Evolutionary conservation across 2,113 vertebrate genomes (phyloP).

Genomic region (Paramisgurnus dabryanus): DNA sequence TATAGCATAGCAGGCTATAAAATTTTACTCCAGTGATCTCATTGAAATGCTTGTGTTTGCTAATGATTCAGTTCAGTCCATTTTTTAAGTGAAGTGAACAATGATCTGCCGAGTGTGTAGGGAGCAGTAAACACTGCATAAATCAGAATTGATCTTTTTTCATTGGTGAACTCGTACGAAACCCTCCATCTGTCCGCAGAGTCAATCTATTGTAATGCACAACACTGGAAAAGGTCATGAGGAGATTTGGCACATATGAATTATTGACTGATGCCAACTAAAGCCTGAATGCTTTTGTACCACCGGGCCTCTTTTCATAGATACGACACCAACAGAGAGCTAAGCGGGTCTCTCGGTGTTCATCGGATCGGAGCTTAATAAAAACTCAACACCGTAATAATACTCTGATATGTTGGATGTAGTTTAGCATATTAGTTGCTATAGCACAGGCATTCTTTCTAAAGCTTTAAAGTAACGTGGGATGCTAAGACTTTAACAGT

Average conservation of each 20-base stretch:
- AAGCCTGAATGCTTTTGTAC: constrained; percentile 16
- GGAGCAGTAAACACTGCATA: background rate
- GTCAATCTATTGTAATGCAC: constrained; percentile 19
- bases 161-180: background rate
- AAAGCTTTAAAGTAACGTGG: constrained; percentile 19
- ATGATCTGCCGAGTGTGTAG: background rate
- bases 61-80: too few relatives aligned
- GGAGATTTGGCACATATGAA: constrained; percentile 47
- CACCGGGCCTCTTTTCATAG: background rate
- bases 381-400: background rate
- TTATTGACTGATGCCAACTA: constrained; percentile 56
- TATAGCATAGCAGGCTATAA: too few relatives aligned
- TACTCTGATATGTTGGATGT: background rate
- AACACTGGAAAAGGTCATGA: constrained; percentile 14
- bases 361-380: background rate
- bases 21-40: too few relatives aligned
- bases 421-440: too few relatives aligned
- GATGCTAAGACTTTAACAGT: background rate
- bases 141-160: background rate
- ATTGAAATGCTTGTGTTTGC: too few relatives aligned
- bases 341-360: background rate
- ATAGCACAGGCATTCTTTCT: background rate
- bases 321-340: constrained; percentile 6
- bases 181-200: background rate
- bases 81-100: too few relatives aligned